Conservation (phyloP, 2,888 invertebrate species). For the Agrotis segetum region DNA sequence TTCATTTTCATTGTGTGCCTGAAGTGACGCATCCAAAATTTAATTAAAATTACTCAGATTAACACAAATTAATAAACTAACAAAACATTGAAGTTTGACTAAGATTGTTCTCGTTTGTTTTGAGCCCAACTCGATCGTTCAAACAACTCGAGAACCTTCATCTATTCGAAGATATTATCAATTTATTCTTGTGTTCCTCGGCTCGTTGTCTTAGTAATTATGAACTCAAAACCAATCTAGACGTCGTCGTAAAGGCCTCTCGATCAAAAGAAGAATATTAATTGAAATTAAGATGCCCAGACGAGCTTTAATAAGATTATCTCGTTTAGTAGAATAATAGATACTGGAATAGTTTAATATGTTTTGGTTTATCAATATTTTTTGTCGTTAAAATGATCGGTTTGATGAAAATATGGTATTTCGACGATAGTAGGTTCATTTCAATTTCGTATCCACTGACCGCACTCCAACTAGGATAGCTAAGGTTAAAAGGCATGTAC, state of each 20-base stretch:
- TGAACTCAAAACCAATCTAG: conserved; percentile 58
- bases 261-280: conserved; percentile 56
- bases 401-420: too few relatives aligned
- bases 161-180: conserved; percentile 59
- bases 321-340: conserved; percentile 30
- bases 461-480: too few relatives aligned
- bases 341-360: conserved; percentile 7
- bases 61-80: conserved; percentile 61
- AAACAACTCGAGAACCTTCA: conserved; percentile 55
- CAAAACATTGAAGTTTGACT: conserved; percentile 59
- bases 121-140: conserved; percentile 49
- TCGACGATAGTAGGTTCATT: too few relatives aligned
- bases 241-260: conserved; percentile 32
- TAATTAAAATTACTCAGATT: conserved; percentile 22
- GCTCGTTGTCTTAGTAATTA: conserved; percentile 57
- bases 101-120: conserved; percentile 63
- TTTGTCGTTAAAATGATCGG: too few relatives aligned
- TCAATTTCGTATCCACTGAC: too few relatives aligned
- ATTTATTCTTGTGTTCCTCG: conserved; percentile 58
- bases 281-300: conserved; percentile 50
- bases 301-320: conserved; percentile 35
- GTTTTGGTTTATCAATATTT: too few relatives aligned
- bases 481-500: too few relatives aligned
- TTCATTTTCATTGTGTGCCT: neutral
- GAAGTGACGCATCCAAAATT: neutral